phyloP scores from a whole-genome alignment of 2,888 invertebrate genomes.

The Drosophila kanekoi region DNA sequence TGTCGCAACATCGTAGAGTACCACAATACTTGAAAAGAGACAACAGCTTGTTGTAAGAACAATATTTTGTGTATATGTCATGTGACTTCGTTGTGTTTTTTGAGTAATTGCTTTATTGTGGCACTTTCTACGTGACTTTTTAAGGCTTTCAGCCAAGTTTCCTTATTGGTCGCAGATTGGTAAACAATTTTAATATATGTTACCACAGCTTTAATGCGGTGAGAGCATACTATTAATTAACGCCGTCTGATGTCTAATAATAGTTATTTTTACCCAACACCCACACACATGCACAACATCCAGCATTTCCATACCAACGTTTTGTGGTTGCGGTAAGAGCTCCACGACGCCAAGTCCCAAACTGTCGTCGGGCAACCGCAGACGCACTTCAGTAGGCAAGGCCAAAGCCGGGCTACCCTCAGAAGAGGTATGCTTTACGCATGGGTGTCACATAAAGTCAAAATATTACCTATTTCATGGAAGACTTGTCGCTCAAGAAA shows the following conservation, averaged over 20 bases:
- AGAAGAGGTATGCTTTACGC: constrained; percentile 9
- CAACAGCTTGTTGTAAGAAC: not conserved
- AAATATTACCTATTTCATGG: constrained; percentile 68
- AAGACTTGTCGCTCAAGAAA: constrained; percentile 55
- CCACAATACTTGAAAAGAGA: constrained; percentile 41
- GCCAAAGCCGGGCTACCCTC: constrained; percentile 4
- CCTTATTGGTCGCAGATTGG: not conserved
- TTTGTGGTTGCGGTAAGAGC: constrained; percentile 43
- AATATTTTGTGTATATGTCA: not conserved
- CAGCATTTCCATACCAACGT: constrained; percentile 39
- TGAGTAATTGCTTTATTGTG: not conserved
- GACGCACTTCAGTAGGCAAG: constrained; percentile 27
- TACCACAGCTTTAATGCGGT: not conserved
- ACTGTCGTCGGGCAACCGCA: constrained; percentile 22
- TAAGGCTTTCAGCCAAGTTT: not conserved
- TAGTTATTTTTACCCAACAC: constrained; percentile 8
- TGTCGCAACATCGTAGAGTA: constrained; percentile 53
- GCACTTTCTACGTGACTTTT: too few species aligned
- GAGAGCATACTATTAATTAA: constrained; percentile 7
- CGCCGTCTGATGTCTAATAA: constrained; percentile 15
- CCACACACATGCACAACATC: not conserved
- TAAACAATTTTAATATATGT: not conserved
- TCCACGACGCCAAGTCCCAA: constrained; percentile 1
- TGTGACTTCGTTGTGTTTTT: not conserved
- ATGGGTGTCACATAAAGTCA: constrained; percentile 55